Evolutionary conservation across 2,113 vertebrate genomes (phyloP), one percentile per base, ranked within the genome.

Genomic region (Leptobrachium leishanense): DNA sequence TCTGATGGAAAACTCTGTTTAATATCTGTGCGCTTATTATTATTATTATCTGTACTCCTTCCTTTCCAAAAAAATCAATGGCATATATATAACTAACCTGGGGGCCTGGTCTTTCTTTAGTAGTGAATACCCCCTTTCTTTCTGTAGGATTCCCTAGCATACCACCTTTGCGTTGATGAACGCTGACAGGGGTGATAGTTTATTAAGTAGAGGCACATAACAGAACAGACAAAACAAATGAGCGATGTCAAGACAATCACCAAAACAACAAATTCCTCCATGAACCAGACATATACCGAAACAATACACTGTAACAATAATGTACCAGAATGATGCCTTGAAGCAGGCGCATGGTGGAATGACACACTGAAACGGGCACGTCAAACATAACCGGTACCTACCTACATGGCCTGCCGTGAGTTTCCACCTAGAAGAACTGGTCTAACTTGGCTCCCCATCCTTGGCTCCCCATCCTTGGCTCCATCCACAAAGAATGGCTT

Each of bases 121-220:
- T 13, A 31, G 46, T 13, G 70, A 54, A 54, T 54, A 43, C 55
- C 57, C 10, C 46, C 9, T 11, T 44, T 54, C 69, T 68, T 12
- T 31, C 46, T 62, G 11, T 62, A 43, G 10, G 41, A 74, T 2
- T 63, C 72, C 57, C 31, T 53, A 44, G 72, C n/a, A 12, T 44
- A 7, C 6, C 5, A 57, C 15, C 72, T 6, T 74, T 41, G 42
- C 55, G 4, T 41, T 74, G 44, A 74, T 74, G 7, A n/a, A 39
- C 8, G 7, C 42, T 74, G 73, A 75, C 73, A 75, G 62, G 8
- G 73, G 73, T 42, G 59, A 75, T 75, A 53, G 59, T 31, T 59
- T 50, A 55, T 1, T 31, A 75, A 46, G 42, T 43, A 40, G 55
- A 20, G 10, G 43, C 59, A 50, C 2, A 12, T 50, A 10, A 65